Base-by-base conservation (phyloP, 2,888 invertebrate species). In the Thecocarcelia acutangulata region DNA sequence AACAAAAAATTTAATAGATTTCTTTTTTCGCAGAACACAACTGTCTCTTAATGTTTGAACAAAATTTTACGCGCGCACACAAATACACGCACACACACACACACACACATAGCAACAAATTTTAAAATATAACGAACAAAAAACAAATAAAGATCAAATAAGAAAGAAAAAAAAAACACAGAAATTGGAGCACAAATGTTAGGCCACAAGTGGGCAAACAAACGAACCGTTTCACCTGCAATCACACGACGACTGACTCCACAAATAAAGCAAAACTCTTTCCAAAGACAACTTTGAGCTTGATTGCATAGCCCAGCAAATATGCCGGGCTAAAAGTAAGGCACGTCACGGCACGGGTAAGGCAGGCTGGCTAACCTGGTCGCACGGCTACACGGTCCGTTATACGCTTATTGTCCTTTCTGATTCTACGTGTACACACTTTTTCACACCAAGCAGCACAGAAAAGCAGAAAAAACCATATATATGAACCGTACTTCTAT, bases 221-320 rank as follows among this genome's bases (percentile, higher is more conserved):
- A 84, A 80, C 77, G 74, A 80, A 82, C 69, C 82, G 83, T 81
- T 84, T 83, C 81, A 73, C 79, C 83, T 81, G 83, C 84, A 84
- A 84, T 84, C 83, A 82, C 83, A 83, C 82, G 76, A 63, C 75
- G 52, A 72, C 72, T 77, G 75, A 77, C 54, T 74, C 74, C 72
- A 69, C 81, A 69, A 79, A 79, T 54, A 73, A 52, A 46, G 52
- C 12, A 66, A 50, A 79, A 46, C 72, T 79, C 59, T 52, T 73
- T 73, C 78, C 72, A 79, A 73, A 79, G 66, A 68, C 59, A 66
- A 72, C 15, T 66, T 66, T 11, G 37, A 79, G 52, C 44, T 52
- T 73, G 66, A 66, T 61, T 79, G 52, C 66, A 79, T 79, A 48
- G 66, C 52, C 66, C 40, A 59, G 59, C 46, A n/a, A 59, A 61